Conservation (phyloP, 2,888 invertebrate species). For the Cantharis nigra region DNA sequence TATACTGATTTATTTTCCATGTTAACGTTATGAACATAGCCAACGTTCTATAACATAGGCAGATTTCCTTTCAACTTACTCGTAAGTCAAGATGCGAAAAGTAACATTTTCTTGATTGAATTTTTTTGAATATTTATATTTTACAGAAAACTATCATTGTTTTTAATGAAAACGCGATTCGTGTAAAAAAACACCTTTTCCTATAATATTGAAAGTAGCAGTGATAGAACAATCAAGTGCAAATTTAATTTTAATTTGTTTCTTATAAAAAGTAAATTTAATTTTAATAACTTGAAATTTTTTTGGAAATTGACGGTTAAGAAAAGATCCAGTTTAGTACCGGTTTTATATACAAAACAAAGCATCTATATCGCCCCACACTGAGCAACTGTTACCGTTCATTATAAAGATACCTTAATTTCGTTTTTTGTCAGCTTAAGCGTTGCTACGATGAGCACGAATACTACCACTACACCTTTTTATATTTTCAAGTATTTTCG, state of each 20-base stretch:
- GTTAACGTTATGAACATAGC: not conserved
- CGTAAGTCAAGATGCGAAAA: too few species aligned
- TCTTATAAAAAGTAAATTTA: not conserved
- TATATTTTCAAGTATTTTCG: slow-evolving; percentile 28
- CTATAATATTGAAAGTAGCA: not conserved
- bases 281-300: not conserved
- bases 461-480: slow-evolving; percentile 24
- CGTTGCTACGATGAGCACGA: slow-evolving; percentile 39
- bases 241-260: not conserved
- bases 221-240: not conserved
- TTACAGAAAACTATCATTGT: too few species aligned
- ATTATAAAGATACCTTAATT: slow-evolving; percentile 43
- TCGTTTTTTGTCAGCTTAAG: slow-evolving; percentile 37
- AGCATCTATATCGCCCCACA: slow-evolving; percentile 27
- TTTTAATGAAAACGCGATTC: not conserved
- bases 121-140: too few species aligned
- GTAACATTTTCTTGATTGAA: too few species aligned
- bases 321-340: slow-evolving; percentile 15
- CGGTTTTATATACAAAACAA: slow-evolving; percentile 31
- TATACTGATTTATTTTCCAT: not conserved
- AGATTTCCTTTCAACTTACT: not conserved
- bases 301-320: not conserved
- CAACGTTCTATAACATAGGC: not conserved
- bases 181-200: not conserved
- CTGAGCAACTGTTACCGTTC: slow-evolving; percentile 42